phyloP scores from a whole-genome alignment of 1,140 invertebrate genomes.

The Coelopa frigida region DNA sequence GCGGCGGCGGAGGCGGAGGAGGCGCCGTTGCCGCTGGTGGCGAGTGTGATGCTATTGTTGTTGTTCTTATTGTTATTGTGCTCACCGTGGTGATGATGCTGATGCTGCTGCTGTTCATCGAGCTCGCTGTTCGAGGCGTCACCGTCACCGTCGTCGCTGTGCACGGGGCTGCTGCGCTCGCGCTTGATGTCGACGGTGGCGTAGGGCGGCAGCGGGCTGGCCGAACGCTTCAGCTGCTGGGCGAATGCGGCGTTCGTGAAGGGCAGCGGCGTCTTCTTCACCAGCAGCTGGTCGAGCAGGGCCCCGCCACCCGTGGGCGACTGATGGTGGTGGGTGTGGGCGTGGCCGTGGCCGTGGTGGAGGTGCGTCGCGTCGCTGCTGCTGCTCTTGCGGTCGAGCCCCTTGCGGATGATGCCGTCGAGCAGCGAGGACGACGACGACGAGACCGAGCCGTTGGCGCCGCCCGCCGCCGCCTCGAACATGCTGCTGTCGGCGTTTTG shows the following conservation, averaged over 20 bases:
- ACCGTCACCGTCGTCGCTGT: slow-evolving; percentile 24
- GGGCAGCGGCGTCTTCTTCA: slow-evolving; percentile 54
- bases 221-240: slow-evolving; percentile 26
- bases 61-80: slow-evolving; percentile 20
- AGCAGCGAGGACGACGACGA: slow-evolving; percentile 56
- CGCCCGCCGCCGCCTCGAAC: too few relatives aligned
- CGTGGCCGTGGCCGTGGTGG: slow-evolving; percentile 14
- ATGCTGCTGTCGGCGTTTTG: slow-evolving; percentile 54
- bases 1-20: not conserved
- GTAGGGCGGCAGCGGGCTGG: slow-evolving; percentile 29
- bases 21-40: slow-evolving; percentile 6
- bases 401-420: slow-evolving; percentile 72
- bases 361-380: slow-evolving; percentile 12
- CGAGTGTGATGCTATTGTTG: slow-evolving; percentile 7
- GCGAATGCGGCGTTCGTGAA: slow-evolving; percentile 27
- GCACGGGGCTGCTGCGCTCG: slow-evolving; percentile 29
- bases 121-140: slow-evolving; percentile 20
- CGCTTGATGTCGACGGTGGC: slow-evolving; percentile 35
- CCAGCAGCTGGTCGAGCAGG: slow-evolving; percentile 62
- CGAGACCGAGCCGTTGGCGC: slow-evolving; percentile 52
- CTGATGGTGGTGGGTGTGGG: not conserved
- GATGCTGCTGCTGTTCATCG: slow-evolving; percentile 1
- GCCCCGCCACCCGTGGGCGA: slow-evolving; percentile 56
- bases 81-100: not conserved
- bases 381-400: slow-evolving; percentile 48